Conservation (phyloP, 2,113 vertebrate genomes). For the Passer montanus region DNA sequence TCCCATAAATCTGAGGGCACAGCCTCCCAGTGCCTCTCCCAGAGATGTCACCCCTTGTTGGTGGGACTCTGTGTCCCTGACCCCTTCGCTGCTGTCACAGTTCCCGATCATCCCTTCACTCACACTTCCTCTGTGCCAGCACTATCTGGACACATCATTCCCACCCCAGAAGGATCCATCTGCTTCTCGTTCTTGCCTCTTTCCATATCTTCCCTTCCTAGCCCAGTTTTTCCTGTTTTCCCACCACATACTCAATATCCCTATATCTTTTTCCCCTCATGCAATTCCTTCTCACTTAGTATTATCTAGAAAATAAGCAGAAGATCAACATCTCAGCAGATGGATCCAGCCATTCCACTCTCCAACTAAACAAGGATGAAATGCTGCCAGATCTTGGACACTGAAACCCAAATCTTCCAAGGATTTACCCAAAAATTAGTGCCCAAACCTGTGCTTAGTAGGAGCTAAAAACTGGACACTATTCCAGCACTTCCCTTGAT, state of each 20-base stretch:
- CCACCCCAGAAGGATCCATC: not conserved
- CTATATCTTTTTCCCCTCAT: not conserved
- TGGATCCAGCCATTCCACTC: not conserved
- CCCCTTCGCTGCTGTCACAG: not conserved
- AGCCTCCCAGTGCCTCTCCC: not conserved
- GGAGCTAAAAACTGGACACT: not conserved
- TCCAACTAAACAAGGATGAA: not conserved
- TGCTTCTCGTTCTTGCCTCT: not conserved
- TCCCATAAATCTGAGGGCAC: rapidly evolving
- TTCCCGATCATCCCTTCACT: not conserved
- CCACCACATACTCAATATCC: not conserved
- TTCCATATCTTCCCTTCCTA: not conserved
- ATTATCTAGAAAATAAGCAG: not conserved
- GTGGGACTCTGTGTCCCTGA: not conserved
- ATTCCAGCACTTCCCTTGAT: not conserved
- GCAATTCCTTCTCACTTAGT: not conserved
- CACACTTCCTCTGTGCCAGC: not conserved
- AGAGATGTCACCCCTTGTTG: not conserved
- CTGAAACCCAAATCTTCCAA: not conserved
- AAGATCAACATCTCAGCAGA: not conserved
- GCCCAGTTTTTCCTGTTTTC: not conserved
- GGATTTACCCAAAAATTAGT: not conserved
- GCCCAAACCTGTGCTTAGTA: not conserved
- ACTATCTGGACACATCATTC: not conserved
- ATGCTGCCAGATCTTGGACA: not conserved